A percentile compares a stretch with the other conserved stretches of the same genome.
Evolutionary conservation across 2,888 invertebrate genomes (phyloP).

Genomic region (Hipparchia semele): DNA sequence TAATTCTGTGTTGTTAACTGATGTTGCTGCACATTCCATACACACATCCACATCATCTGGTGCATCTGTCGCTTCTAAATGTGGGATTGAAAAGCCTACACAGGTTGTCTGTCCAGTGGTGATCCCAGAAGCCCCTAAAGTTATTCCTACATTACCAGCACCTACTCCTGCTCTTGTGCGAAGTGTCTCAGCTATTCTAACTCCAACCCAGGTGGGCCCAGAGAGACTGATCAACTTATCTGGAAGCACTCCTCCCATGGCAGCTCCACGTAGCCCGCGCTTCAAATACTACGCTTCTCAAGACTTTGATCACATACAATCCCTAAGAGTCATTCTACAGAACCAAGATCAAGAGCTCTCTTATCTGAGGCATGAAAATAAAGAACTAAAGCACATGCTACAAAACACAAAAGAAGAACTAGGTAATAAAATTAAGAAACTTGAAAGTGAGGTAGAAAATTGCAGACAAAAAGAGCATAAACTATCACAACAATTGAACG

Average conservation of each 20-base stretch:
- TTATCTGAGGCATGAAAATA: constrained; percentile 66
- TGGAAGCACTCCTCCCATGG: constrained; percentile 67
- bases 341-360: constrained; percentile 72
- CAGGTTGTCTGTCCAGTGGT: constrained; percentile 74
- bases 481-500: constrained; percentile 63
- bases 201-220: constrained; percentile 68
- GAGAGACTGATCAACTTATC: constrained; percentile 71
- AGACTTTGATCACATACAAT: constrained; percentile 64
- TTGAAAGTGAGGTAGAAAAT: constrained; percentile 62
- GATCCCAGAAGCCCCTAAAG: constrained; percentile 56
- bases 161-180: constrained; percentile 66
- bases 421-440: constrained; percentile 62
- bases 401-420: constrained; percentile 62
- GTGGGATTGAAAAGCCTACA: constrained; percentile 66
- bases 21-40: constrained; percentile 56
- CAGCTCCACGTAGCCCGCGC: constrained; percentile 66
- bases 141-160: constrained; percentile 37
- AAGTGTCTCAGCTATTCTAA: constrained; percentile 73
- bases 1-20: constrained; percentile 59
- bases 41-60: constrained; percentile 52
- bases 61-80: constrained; percentile 52
- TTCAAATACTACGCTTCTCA: constrained; percentile 52
- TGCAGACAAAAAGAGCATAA: constrained; percentile 60
- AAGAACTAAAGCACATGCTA: constrained; percentile 63
- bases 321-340: constrained; percentile 64